Conservation (phyloP, 1,140 invertebrate genomes). For the Lordiphosa stackelbergi region DNA sequence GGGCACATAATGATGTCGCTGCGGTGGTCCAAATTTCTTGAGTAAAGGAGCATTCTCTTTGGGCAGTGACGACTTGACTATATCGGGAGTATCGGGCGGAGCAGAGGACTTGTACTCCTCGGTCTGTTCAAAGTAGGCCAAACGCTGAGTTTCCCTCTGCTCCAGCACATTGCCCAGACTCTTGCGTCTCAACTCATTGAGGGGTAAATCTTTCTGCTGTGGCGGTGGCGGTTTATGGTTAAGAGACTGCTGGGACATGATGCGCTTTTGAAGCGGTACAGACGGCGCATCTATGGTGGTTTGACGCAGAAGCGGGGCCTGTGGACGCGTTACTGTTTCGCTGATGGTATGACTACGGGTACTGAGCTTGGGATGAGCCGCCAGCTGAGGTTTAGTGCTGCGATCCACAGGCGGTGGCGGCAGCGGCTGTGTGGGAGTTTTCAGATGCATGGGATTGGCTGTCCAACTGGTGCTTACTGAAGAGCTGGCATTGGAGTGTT, state of each 20-base stretch:
- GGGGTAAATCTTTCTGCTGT: constrained; percentile 25
- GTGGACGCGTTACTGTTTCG: constrained; percentile 20
- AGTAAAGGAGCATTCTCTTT: constrained; percentile 67
- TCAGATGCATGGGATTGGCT: constrained; percentile 59
- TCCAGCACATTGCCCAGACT: constrained; percentile 62
- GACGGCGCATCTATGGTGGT: neutral
- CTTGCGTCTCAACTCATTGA: constrained; percentile 55
- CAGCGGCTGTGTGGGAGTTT: neutral
- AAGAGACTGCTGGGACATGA: constrained; percentile 53
- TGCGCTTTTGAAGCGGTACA: constrained; percentile 29
- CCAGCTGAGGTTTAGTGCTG: constrained; percentile 15
- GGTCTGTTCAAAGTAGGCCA: constrained; percentile 37
- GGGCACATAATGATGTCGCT: constrained; percentile 69
- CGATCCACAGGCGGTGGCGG: constrained; percentile 9
- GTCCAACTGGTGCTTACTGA: constrained; percentile 63
- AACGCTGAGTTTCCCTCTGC: constrained; percentile 24
- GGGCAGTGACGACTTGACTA: constrained; percentile 72
- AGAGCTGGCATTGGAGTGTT: constrained; percentile 60
- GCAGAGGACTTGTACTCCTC: constrained; percentile 70
- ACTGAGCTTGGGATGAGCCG: constrained; percentile 29
- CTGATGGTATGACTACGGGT: constrained; percentile 48
- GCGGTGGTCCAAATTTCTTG: constrained; percentile 73
- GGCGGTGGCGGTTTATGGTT: constrained; percentile 14
- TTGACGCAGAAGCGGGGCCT: constrained; percentile 3
- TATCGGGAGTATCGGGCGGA: constrained; percentile 67